Percentiles rank a stretch among this genome's conserved stretches.
Conservation (phyloP, 2,113 vertebrate genomes). For the Vulpes vulpes region DNA sequence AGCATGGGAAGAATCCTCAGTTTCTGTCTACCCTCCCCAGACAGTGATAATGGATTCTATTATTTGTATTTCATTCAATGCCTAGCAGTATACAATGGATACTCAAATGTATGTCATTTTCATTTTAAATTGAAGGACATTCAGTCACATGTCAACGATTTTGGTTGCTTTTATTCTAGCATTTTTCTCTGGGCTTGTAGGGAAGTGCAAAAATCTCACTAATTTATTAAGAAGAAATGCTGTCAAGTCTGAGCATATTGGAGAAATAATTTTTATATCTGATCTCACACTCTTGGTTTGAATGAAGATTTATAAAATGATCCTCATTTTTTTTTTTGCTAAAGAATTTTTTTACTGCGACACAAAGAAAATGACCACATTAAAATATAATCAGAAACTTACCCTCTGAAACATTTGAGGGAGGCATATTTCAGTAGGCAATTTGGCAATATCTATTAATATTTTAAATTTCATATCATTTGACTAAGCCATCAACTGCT, state of each 20-base stretch:
- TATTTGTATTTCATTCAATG: not conserved
- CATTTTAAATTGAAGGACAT: not conserved
- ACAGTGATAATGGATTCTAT: not conserved
- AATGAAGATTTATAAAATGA: conserved; percentile 40
- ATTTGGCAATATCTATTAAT: not conserved
- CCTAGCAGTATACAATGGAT: not conserved
- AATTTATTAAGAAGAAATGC: not conserved
- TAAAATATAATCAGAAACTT: conserved; percentile 34
- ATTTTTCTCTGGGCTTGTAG: conserved; percentile 5
- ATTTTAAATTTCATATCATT: not conserved
- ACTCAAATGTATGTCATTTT: not conserved
- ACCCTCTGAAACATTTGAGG: not conserved
- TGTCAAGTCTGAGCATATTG: not conserved
- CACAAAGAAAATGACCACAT: not conserved
- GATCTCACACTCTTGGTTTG: not conserved
- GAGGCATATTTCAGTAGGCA: not conserved
- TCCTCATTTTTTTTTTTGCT: not conserved
- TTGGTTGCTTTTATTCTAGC: not conserved
- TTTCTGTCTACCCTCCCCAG: not conserved
- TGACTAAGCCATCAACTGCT: not conserved
- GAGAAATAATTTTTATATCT: conserved; percentile 5
- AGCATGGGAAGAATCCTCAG: not conserved
- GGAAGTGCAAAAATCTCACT: not conserved
- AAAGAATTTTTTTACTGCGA: not conserved
- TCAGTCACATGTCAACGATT: not conserved